A percentile compares a stretch with the other conserved stretches of the same genome.
phyloP scores from a whole-genome alignment of 2,888 invertebrate genomes.

The Lottia gigantea region DNA sequence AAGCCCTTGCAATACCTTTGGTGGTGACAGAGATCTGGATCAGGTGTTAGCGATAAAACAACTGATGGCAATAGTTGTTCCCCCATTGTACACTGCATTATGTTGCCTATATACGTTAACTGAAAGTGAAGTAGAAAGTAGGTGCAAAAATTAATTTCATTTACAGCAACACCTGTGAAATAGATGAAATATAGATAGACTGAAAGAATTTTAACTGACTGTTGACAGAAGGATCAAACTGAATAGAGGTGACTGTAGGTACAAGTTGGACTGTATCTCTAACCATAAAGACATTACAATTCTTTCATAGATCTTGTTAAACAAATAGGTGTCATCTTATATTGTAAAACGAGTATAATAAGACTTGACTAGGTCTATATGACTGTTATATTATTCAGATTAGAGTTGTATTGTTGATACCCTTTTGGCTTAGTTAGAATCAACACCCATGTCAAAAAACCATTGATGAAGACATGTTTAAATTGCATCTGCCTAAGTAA shows the following conservation, averaged over 20 bases:
- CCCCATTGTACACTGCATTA: too few species aligned
- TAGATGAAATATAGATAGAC: background rate
- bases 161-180: background rate
- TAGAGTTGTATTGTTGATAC: background rate
- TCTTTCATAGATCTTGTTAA: background rate
- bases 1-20: too few species aligned
- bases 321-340: constrained; percentile 6
- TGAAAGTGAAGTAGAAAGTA: too few species aligned
- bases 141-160: too few species aligned
- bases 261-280: background rate
- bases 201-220: background rate
- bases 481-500: constrained; percentile 4
- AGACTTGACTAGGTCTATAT: constrained; percentile 3
- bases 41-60: too few species aligned
- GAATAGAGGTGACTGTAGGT: too few species aligned
- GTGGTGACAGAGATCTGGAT: too few species aligned
- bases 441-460: constrained; percentile 3
- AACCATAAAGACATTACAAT: background rate
- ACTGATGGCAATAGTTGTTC: too few species aligned
- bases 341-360: background rate
- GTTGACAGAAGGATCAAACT: too few species aligned
- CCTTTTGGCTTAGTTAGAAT: background rate
- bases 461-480: constrained; percentile 1
- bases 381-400: background rate
- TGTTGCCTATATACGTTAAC: too few species aligned